These are phyloP conservation scores for Leucopternis melanops DNA, from an alignment of 2,113 vertebrate genomes.

Conservation along the genomic window DNA sequence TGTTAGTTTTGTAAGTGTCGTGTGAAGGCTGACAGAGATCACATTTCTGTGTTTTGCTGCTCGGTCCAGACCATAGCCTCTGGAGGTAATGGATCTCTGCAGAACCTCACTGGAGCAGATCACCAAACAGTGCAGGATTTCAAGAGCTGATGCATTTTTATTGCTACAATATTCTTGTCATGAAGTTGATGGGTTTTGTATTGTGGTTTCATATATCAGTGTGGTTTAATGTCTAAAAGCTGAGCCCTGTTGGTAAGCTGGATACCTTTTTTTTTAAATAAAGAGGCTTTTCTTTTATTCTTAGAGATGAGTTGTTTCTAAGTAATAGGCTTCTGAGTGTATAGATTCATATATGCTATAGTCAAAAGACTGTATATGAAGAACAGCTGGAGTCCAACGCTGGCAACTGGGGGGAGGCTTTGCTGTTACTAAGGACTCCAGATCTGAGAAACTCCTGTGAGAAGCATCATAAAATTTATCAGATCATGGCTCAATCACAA, in stretches of 20 bases:
- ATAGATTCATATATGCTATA: neutral
- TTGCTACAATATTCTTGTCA: slow-evolving; percentile 17
- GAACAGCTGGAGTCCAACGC: neutral
- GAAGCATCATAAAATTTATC: neutral
- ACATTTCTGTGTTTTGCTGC: slow-evolving; percentile 31
- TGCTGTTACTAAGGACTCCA: neutral
- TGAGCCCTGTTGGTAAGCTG: neutral
- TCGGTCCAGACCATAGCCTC: neutral
- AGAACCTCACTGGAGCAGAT: slow-evolving; percentile 44
- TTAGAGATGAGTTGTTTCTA: neutral
- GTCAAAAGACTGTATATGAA: neutral
- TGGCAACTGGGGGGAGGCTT: neutral
- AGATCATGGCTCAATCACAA: neutral
- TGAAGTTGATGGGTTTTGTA: neutral
- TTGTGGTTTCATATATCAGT: slow-evolving; percentile 7
- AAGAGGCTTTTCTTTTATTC: neutral
- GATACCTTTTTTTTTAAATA: neutral
- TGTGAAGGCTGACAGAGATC: slow-evolving; percentile 54
- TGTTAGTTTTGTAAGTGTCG: slow-evolving; percentile 22
- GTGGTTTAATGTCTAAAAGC: slow-evolving; percentile 1
- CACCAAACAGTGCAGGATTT: slow-evolving; percentile 44
- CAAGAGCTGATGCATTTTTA: slow-evolving; percentile 43
- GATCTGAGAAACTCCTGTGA: neutral
- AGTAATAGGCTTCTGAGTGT: neutral
- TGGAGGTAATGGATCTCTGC: slow-evolving; percentile 18